Evolutionary conservation across 2,113 vertebrate genomes (phyloP).

Genomic region (Cathartes aura): DNA sequence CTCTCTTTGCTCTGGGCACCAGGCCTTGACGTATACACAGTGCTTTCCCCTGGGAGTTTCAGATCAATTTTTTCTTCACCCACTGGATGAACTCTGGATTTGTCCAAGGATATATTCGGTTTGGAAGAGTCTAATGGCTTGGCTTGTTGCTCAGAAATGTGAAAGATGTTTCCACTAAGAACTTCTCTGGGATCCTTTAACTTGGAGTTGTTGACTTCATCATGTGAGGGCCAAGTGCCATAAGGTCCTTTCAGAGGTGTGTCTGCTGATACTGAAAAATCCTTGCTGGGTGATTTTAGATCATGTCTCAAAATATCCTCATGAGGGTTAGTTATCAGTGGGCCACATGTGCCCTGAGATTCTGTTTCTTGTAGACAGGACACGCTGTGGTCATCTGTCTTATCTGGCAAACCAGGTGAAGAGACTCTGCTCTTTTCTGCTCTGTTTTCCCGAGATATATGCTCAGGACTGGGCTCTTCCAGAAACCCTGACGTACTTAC

Average conservation of each 20-base stretch:
- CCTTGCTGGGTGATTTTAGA: background rate
- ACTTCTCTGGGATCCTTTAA: background rate
- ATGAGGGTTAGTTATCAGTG: background rate
- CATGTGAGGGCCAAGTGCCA: background rate
- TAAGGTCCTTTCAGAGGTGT: background rate
- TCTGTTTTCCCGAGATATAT: background rate
- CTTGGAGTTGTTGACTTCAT: background rate
- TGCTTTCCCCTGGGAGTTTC: background rate
- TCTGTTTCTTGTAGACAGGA: background rate
- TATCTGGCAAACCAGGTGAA: background rate
- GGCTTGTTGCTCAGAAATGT: background rate
- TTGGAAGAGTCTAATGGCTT: conserved; percentile 23
- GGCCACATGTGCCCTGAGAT: background rate
- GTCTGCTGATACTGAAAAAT: background rate
- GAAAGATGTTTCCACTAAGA: background rate
- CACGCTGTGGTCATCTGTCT: background rate
- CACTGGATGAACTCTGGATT: background rate
- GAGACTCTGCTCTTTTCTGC: background rate
- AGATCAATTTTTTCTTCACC: background rate
- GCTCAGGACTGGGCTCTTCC: background rate
- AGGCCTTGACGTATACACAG: background rate
- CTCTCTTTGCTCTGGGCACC: background rate
- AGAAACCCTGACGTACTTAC: background rate
- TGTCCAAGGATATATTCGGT: background rate
- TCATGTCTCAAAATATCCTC: background rate